These are phyloP conservation scores for Sterrhoptilus dennistouni DNA, from an alignment of 2,113 vertebrate genomes.

Conservation along the genomic window DNA sequence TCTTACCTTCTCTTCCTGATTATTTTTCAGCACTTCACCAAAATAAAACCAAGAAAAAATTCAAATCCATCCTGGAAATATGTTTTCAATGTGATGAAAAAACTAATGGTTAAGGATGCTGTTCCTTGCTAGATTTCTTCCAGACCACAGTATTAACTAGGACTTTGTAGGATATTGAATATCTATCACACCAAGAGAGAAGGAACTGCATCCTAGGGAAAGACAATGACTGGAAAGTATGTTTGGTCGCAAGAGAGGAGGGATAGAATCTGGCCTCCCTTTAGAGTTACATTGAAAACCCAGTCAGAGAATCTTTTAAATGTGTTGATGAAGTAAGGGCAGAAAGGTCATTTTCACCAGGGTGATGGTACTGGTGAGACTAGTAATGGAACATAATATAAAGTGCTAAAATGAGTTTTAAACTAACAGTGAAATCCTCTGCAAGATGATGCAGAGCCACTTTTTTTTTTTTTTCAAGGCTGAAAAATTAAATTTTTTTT, in stretches of 20 bases:
- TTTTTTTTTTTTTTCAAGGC: neutral
- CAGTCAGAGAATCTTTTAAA: neutral
- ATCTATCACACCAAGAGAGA: neutral
- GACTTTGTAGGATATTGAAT: neutral
- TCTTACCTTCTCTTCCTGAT: neutral
- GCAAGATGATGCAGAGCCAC: neutral
- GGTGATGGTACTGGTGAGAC: neutral
- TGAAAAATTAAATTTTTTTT: neutral
- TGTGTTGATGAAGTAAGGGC: neutral
- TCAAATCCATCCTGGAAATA: neutral
- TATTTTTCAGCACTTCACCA: neutral
- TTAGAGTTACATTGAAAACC: neutral
- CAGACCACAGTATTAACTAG: neutral
- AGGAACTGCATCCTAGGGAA: neutral
- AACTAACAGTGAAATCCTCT: neutral
- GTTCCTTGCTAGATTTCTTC: neutral
- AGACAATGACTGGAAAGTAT: neutral
- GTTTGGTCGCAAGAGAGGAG: neutral
- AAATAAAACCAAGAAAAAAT: neutral
- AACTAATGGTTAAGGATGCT: neutral
- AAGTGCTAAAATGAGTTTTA: neutral
- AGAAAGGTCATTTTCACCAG: neutral
- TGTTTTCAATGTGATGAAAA: neutral
- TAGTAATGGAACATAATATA: neutral
- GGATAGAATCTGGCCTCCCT: neutral